Conservation (phyloP, 2,797 vertebrate genomes). For the Lindbergichthys nudifrons region DNA sequence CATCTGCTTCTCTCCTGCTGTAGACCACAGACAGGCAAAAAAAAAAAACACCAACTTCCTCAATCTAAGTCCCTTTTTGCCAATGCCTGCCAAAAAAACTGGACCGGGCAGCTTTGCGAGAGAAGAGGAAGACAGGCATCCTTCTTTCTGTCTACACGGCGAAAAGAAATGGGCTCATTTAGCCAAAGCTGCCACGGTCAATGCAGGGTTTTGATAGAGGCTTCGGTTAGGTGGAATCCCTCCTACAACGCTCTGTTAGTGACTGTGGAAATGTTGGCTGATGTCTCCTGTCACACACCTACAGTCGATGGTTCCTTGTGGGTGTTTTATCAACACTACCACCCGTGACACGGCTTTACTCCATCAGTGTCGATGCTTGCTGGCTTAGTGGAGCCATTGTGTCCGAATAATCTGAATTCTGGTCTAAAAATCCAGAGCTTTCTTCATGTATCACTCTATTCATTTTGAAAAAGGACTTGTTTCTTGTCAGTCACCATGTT, state of each 20-base stretch:
- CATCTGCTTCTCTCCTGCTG: conserved; percentile 79
- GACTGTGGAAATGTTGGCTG: conserved; percentile 59
- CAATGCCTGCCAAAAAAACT: conserved; percentile 80
- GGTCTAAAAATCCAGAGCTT: conserved; percentile 50
- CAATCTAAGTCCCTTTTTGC: conserved; percentile 85
- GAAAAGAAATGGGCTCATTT: conserved; percentile 82
- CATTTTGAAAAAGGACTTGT: conserved; percentile 29
- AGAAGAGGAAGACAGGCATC: conserved; percentile 72
- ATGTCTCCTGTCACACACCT: conserved; percentile 71
- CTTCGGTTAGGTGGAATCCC: conserved; percentile 77
- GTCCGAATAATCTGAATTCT: conserved; percentile 49
- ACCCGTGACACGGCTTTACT: conserved; percentile 58
- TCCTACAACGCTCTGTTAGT: conserved; percentile 66
- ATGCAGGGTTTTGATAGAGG: conserved; percentile 77
- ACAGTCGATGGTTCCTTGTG: conserved; percentile 57
- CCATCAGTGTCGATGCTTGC: conserved; percentile 43
- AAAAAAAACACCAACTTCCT: conserved; percentile 69
- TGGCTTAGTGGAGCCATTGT: conserved; percentile 56
- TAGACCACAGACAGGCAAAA: conserved; percentile 73
- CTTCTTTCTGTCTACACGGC: conserved; percentile 81
- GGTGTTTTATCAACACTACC: conserved; percentile 70
- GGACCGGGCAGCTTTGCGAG: conserved; percentile 77
- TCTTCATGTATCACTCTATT: conserved; percentile 31
- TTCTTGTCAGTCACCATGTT: conserved; percentile 44
- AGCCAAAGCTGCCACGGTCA: conserved; percentile 81